Evolutionary conservation across 1,140 invertebrate species (phyloP).

Genomic region (Cyclargus thomasi): DNA sequence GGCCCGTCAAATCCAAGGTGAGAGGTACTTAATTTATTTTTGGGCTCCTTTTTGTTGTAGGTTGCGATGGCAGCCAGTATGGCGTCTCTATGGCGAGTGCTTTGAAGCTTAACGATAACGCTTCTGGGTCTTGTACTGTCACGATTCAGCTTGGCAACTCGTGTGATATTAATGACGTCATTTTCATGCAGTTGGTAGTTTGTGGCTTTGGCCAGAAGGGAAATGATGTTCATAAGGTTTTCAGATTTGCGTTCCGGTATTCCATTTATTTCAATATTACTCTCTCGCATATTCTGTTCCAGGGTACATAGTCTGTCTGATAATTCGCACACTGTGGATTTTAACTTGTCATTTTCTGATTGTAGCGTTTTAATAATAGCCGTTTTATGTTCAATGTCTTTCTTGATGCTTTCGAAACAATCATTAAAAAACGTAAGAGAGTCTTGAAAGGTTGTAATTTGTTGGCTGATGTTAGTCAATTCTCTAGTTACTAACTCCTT

Average conservation of each 20-base stretch:
- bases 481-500: constrained; percentile 12
- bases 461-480: constrained; percentile 20
- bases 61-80: not conserved
- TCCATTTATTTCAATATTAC: constrained; percentile 26
- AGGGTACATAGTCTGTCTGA: constrained; percentile 17
- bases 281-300: constrained; percentile 26
- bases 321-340: constrained; percentile 19
- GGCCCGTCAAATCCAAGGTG: constrained; percentile 14
- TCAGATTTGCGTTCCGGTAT: constrained; percentile 25
- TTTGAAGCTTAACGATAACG: constrained; percentile 13
- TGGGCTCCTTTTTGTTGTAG: constrained; percentile 15
- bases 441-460: constrained; percentile 21
- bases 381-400: constrained; percentile 15
- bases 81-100: constrained; percentile 2
- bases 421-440: constrained; percentile 24
- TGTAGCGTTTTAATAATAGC: constrained; percentile 15
- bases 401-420: constrained; percentile 22
- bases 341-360: constrained; percentile 20
- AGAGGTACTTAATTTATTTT: constrained; percentile 11
- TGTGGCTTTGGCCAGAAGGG: too few species aligned
- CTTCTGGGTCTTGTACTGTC: not conserved
- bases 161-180: not conserved
- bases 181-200: not conserved
- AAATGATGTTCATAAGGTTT: constrained; percentile 14
- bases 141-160: not conserved